A percentile compares a stretch with the other conserved stretches of the same genome.
Evolutionary conservation across 2,797 vertebrate species (phyloP).

Genomic region (Thaleichthys pacificus): DNA sequence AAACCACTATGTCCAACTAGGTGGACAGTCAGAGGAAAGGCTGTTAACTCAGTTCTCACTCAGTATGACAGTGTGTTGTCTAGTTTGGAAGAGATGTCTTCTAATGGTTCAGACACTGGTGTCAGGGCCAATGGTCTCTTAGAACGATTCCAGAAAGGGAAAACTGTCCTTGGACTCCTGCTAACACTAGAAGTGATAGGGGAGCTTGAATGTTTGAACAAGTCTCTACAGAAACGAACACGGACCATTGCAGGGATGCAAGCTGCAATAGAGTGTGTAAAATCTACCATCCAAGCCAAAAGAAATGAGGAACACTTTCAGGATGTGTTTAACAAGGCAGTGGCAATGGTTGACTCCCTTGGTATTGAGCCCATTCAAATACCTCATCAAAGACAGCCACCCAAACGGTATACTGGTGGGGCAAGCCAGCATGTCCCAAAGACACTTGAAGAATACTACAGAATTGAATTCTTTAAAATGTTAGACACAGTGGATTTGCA

Average conservation of each 20-base stretch:
- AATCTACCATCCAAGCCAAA: too few species aligned
- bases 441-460: conserved; percentile 31
- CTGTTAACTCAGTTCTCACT: not conserved
- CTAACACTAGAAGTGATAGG: too few species aligned
- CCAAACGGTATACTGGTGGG: conserved; percentile 21
- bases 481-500: not conserved
- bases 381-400: conserved; percentile 36
- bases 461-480: conserved; percentile 17
- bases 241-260: too few species aligned
- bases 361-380: conserved; percentile 37
- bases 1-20: not conserved
- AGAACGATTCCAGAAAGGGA: not conserved
- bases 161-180: too few species aligned
- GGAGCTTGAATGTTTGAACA: not conserved
- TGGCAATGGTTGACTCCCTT: conserved; percentile 34
- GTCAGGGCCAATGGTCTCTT: too few species aligned
- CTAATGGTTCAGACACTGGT: not conserved
- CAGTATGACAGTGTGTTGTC: conserved; percentile 3
- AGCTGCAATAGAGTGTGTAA: too few species aligned
- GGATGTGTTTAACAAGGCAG: conserved; percentile 30
- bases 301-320: conserved; percentile 27
- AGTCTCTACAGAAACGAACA: too few species aligned
- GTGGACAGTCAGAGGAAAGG: not conserved
- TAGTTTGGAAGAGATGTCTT: not conserved
- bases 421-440: conserved; percentile 27